Evolutionary conservation across 2,888 invertebrate species (phyloP).

Genomic region (Troilus luridus): DNA sequence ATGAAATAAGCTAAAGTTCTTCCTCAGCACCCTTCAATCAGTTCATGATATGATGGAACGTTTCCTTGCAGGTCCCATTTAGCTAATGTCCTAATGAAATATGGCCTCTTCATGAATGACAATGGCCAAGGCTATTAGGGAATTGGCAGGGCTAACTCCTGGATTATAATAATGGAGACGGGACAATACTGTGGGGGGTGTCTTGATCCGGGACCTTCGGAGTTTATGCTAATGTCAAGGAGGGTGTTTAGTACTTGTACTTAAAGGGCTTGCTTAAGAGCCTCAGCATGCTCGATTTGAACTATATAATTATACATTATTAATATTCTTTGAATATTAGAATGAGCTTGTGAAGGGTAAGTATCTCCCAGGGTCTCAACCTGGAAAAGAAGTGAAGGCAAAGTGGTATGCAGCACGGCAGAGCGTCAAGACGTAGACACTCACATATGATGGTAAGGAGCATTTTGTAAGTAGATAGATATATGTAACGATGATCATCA

Average conservation of each 20-base stretch:
- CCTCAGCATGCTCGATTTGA: no score
- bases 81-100: neutral
- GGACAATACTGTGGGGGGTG: neutral
- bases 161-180: constrained; percentile 25
- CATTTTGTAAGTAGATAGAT: no score
- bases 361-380: no score
- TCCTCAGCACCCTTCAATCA: neutral
- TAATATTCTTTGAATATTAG: no score
- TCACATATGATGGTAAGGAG: no score
- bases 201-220: neutral
- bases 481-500: no score
- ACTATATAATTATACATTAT: no score
- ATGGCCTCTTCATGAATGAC: constrained; percentile 28
- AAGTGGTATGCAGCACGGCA: no score
- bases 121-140: constrained; percentile 16
- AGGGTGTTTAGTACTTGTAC: neutral
- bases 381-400: no score
- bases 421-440: no score
- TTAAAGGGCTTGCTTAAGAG: neutral
- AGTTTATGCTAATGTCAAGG: neutral
- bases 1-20: neutral
- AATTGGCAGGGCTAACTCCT: constrained; percentile 39
- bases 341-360: no score
- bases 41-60: neutral
- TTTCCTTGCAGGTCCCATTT: neutral